Evolutionary conservation across 92 coral and sea anemone genomes (phyloP).

Genomic region (Palythoa grandis): DNA sequence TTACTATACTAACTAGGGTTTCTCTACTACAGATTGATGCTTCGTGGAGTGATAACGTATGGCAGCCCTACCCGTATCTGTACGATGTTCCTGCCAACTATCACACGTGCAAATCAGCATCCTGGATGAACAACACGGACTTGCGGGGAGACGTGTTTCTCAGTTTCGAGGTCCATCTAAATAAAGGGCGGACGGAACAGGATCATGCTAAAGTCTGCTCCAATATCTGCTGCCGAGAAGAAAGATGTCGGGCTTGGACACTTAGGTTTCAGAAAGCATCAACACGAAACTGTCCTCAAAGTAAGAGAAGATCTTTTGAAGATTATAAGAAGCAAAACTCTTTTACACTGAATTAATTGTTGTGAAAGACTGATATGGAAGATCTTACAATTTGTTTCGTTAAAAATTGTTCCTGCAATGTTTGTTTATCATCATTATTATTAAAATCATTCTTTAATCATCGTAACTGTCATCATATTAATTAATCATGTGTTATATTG

Average conservation of each 20-base stretch:
- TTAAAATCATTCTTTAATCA: too few relatives aligned
- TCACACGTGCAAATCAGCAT: constrained; percentile 63
- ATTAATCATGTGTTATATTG: too few relatives aligned
- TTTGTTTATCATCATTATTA: too few relatives aligned
- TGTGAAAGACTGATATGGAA: too few relatives aligned
- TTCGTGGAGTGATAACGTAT: constrained; percentile 79
- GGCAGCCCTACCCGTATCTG: constrained; percentile 79
- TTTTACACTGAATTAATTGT: too few relatives aligned
- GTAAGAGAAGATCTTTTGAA: constrained; percentile 40
- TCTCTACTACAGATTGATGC: constrained; percentile 61
- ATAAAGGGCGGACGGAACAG: constrained; percentile 71
- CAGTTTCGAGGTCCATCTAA: constrained; percentile 81
- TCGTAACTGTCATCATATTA: too few relatives aligned
- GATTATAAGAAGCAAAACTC: not conserved
- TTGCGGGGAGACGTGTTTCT: constrained; percentile 87
- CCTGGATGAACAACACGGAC: constrained; percentile 84
- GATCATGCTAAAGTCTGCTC: constrained; percentile 84
- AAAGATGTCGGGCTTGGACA: constrained; percentile 88
- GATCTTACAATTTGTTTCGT: too few relatives aligned
- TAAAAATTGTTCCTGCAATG: too few relatives aligned
- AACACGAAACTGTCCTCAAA: constrained; percentile 85
- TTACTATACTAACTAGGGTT: not conserved
- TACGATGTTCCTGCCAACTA: constrained; percentile 78
- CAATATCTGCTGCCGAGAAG: constrained; percentile 82
- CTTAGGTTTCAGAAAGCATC: constrained; percentile 75